These are phyloP conservation scores for Drosophila pruinosa DNA, from an alignment of 1,140 invertebrate genomes.

Conservation along the genomic window DNA sequence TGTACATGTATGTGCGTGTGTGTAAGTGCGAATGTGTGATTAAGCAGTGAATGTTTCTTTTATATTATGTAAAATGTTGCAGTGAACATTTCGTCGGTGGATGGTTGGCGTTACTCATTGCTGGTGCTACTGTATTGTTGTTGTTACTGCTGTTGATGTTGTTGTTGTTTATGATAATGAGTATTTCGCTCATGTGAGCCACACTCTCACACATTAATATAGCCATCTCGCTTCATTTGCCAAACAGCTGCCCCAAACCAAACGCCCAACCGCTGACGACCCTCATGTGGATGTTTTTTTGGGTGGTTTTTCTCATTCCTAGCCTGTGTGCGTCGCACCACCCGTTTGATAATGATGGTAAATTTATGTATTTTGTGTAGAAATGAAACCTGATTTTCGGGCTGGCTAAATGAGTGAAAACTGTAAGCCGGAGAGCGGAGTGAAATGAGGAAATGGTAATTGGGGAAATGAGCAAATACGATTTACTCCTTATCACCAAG, in stretches of 20 bases:
- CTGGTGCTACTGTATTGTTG: slow-evolving; percentile 19
- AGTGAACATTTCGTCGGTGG: slow-evolving; percentile 52
- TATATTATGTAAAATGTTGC: slow-evolving; percentile 81
- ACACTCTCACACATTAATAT: slow-evolving; percentile 57
- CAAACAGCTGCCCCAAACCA: slow-evolving; percentile 26
- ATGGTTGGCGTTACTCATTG: slow-evolving; percentile 30
- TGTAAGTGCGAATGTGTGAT: slow-evolving; percentile 1
- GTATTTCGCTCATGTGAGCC: slow-evolving; percentile 73
- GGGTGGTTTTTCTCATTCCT: slow-evolving; percentile 43
- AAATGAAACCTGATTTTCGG: slow-evolving; percentile 80
- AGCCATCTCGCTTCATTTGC: slow-evolving; percentile 69
- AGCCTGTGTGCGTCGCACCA: slow-evolving; percentile 14
- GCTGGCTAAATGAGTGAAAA: slow-evolving; percentile 61
- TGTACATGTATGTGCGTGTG: not conserved
- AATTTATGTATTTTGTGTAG: slow-evolving; percentile 83
- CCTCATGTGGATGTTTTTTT: slow-evolving; percentile 25
- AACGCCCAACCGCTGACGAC: not conserved
- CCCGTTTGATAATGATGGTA: slow-evolving; percentile 74
- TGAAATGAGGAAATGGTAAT: slow-evolving; percentile 19
- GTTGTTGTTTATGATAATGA: slow-evolving; percentile 80
- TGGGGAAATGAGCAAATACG: not conserved
- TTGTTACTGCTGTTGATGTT: slow-evolving; percentile 38
- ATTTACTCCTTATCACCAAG: not conserved
- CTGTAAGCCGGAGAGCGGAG: not conserved
- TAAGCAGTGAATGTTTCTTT: slow-evolving; percentile 41